Percentiles rank a stretch among this genome's conserved stretches.
phyloP scores from a whole-genome alignment of 1,140 invertebrate genomes.

The Orchesella cincta region DNA sequence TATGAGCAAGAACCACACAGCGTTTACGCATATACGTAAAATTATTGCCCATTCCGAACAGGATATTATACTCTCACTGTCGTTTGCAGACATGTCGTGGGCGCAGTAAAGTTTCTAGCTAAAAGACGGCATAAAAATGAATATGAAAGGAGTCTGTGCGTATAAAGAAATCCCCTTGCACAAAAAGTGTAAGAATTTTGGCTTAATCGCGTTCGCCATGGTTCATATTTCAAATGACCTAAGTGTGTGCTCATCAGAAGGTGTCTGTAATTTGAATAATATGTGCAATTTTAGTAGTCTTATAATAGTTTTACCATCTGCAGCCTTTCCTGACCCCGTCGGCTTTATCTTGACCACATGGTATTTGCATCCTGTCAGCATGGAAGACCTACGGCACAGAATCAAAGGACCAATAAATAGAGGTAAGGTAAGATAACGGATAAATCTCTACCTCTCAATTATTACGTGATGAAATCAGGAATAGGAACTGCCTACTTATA shows the following conservation, averaged over 20 bases:
- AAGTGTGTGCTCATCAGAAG: neutral
- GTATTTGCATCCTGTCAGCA: conserved; percentile 50
- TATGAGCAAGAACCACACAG: no score
- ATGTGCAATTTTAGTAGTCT: neutral
- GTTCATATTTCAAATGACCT: neutral
- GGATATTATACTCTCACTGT: no score
- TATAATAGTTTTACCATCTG: conserved; percentile 39
- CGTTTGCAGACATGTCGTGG: no score
- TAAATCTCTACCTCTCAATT: neutral
- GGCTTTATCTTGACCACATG: conserved; percentile 52
- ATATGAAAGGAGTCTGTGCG: no score
- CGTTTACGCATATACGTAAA: no score
- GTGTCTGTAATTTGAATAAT: neutral
- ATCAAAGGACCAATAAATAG: conserved; percentile 50
- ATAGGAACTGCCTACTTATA: no score
- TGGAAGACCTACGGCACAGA: conserved; percentile 44
- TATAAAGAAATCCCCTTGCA: no score
- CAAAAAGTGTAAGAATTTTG: no score
- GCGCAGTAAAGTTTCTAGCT: no score
- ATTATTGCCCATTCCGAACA: no score
- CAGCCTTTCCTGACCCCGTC: conserved; percentile 39
- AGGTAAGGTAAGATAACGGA: neutral
- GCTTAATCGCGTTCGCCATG: neutral
- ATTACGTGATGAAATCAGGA: conserved; percentile 9
- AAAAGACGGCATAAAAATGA: no score